These are phyloP conservation scores for Chaetodon trifascialis DNA, from an alignment of 2,113 vertebrate species.

Conservation along the genomic window DNA sequence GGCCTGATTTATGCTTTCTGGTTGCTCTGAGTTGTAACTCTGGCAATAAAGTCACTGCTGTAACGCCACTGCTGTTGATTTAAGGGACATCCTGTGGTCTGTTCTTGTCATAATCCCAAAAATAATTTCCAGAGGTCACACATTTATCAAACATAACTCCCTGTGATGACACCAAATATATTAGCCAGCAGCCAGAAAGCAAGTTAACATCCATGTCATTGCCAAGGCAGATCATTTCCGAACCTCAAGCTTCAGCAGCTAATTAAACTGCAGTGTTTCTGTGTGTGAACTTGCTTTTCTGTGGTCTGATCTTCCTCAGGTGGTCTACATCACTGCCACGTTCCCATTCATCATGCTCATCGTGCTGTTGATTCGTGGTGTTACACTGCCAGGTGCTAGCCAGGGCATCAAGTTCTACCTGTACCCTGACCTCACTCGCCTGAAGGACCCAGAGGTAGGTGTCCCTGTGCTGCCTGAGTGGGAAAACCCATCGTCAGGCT, in stretches of 20 bases:
- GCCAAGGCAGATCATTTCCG: background rate
- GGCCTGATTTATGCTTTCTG: slow-evolving; percentile 47
- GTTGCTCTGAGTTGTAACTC: slow-evolving; percentile 44
- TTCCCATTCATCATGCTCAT: slow-evolving; percentile 98
- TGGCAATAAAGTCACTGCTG: slow-evolving; percentile 41
- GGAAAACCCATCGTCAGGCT: background rate
- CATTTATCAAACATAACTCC: background rate
- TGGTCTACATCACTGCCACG: slow-evolving; percentile 96
- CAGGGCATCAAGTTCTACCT: slow-evolving; percentile 98
- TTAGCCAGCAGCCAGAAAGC: background rate
- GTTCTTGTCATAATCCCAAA: background rate
- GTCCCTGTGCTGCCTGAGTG: background rate
- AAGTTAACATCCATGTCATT: background rate
- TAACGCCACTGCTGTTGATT: slow-evolving; percentile 50
- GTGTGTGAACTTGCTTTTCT: background rate
- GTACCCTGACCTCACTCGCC: slow-evolving; percentile 93
- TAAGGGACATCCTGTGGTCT: slow-evolving; percentile 24
- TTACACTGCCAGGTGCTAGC: slow-evolving; percentile 94
- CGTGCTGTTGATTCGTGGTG: slow-evolving; percentile 93
- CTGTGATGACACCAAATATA: background rate
- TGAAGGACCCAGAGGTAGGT: slow-evolving; percentile 95
- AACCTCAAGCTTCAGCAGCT: background rate
- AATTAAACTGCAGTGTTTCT: background rate
- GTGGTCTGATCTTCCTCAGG: slow-evolving; percentile 61
- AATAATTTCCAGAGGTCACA: background rate